These are phyloP conservation scores for Euura lappo DNA, from an alignment of 1,140 invertebrate genomes.

Conservation along the genomic window DNA sequence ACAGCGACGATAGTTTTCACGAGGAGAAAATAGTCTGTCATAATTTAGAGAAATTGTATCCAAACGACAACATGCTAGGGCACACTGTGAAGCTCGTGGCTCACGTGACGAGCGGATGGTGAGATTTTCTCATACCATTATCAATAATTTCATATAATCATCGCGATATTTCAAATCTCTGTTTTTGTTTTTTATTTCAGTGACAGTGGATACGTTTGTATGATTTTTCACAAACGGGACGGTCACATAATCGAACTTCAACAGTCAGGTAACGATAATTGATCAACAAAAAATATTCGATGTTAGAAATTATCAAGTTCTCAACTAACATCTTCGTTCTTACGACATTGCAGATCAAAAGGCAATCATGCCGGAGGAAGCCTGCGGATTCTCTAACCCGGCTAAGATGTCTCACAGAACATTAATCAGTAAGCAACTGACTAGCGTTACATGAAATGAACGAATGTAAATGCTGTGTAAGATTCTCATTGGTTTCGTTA, in stretches of 20 bases:
- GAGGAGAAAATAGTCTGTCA: constrained; percentile 61
- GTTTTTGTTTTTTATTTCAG: constrained; percentile 53
- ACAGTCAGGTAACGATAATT: constrained; percentile 56
- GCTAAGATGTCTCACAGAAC: constrained; percentile 77
- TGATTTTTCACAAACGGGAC: constrained; percentile 65
- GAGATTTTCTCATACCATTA: constrained; percentile 30
- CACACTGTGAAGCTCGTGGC: constrained; percentile 57
- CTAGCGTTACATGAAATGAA: too few relatives aligned
- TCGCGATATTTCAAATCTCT: neutral
- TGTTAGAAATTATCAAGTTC: constrained; percentile 12
- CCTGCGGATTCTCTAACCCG: constrained; percentile 63
- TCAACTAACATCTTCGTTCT: constrained; percentile 10
- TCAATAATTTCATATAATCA: neutral
- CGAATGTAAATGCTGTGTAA: too few relatives aligned
- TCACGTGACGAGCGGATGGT: constrained; percentile 65
- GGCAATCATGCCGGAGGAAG: constrained; percentile 65
- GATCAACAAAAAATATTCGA: neutral
- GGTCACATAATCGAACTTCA: constrained; percentile 66
- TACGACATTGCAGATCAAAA: constrained; percentile 43
- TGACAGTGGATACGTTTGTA: constrained; percentile 67
- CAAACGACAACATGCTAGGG: constrained; percentile 40
- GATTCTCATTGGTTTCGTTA: neutral
- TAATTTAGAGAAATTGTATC: constrained; percentile 45
- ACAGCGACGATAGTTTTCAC: constrained; percentile 32
- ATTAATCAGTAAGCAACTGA: constrained; percentile 77